A percentile compares a stretch with the other conserved stretches of the same genome.
Conservation (phyloP, 2,797 vertebrate genomes). For the Syndactyla subalaris region DNA sequence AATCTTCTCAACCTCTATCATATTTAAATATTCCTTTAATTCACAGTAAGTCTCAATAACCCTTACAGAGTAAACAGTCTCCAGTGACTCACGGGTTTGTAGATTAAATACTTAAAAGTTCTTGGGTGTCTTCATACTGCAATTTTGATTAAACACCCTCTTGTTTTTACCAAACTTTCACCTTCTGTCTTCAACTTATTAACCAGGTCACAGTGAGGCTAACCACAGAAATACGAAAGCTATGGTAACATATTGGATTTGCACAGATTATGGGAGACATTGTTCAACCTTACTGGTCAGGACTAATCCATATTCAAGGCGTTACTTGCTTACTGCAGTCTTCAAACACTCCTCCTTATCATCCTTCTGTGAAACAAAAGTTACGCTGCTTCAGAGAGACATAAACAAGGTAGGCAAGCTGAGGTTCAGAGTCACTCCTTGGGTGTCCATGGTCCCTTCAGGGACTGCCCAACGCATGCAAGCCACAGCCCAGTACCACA, state of each 20-base stretch:
- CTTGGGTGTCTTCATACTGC: neutral
- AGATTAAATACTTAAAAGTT: neutral
- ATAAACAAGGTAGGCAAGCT: accelerated
- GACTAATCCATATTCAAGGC: neutral
- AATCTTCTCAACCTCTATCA: neutral
- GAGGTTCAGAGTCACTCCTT: accelerated
- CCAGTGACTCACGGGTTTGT: accelerated
- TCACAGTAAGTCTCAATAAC: neutral
- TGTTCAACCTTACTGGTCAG: neutral
- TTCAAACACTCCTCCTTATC: neutral
- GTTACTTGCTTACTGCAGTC: neutral
- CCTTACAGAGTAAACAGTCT: neutral
- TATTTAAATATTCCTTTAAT: neutral
- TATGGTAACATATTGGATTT: neutral
- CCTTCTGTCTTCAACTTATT: neutral
- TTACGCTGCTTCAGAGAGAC: neutral
- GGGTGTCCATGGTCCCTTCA: accelerated
- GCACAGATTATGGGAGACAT: neutral
- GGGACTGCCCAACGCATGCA: neutral
- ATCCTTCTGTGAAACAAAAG: neutral
- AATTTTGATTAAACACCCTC: neutral
- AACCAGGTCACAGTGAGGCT: neutral
- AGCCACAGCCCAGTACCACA: neutral
- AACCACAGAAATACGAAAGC: neutral
- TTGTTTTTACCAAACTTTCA: neutral